Conservation (phyloP, 2,888 invertebrate genomes). For the Nymphalis c-album region DNA sequence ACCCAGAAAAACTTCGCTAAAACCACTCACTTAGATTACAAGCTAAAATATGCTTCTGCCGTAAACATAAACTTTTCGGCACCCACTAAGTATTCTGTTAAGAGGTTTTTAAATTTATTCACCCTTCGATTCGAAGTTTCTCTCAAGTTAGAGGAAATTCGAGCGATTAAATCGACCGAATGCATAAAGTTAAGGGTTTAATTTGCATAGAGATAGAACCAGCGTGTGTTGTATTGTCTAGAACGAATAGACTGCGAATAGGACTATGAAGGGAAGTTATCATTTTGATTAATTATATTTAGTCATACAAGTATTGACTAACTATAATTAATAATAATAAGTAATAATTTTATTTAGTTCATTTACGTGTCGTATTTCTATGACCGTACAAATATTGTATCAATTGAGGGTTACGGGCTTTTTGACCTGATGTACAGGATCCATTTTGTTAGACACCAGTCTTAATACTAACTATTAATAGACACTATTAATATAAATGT, state of each 20-base stretch:
- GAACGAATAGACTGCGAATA: constrained; percentile 15
- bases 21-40: constrained; percentile 44
- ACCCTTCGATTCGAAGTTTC: constrained; percentile 74
- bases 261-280: constrained; percentile 9
- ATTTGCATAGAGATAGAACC: constrained; percentile 72
- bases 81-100: constrained; percentile 67
- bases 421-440: too few species aligned
- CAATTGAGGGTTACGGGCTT: too few species aligned
- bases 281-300: constrained; percentile 11
- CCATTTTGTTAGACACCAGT: too few species aligned
- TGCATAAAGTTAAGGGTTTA: constrained; percentile 74
- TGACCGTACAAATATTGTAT: too few species aligned
- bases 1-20: constrained; percentile 30
- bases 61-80: constrained; percentile 71
- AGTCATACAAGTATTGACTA: too few species aligned
- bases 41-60: constrained; percentile 46
- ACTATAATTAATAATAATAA: too few species aligned
- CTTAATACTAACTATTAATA: too few species aligned
- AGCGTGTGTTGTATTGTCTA: constrained; percentile 34
- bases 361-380: too few species aligned
- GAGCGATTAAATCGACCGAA: constrained; percentile 71
- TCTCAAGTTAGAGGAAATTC: constrained; percentile 68
- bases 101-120: constrained; percentile 80
- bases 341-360: too few species aligned
- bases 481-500: too few species aligned